Evolutionary conservation across 64 coral and sea anemone genomes (phyloP).

Genomic region (Montipora foliosa): DNA sequence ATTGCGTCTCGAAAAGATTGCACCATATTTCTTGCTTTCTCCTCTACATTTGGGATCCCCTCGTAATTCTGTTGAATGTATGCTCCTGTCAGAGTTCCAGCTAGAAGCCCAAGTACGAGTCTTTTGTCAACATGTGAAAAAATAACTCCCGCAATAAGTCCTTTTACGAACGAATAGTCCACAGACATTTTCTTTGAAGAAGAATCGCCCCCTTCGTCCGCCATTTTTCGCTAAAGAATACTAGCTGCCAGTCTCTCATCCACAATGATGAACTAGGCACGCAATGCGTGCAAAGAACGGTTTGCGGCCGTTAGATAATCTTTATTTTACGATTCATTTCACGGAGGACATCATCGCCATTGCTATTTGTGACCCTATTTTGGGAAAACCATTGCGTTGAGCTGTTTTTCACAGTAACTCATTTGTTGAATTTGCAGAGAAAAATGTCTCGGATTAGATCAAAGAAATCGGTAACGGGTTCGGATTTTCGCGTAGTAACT

Average conservation of each 20-base stretch:
- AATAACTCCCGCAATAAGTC: constrained; percentile 83
- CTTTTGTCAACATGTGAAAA: constrained; percentile 95
- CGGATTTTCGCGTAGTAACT: no score
- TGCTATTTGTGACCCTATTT: no score
- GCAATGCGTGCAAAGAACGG: not conserved
- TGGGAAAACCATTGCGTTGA: no score
- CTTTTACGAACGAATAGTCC: constrained; percentile 80
- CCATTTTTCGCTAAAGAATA: constrained; percentile 45
- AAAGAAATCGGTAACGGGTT: no score
- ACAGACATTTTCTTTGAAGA: constrained; percentile 60
- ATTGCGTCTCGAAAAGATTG: constrained; percentile 33
- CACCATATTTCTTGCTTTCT: constrained; percentile 33
- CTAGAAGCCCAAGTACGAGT: constrained; percentile 72
- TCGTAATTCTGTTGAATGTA: constrained; percentile 91
- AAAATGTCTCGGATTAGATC: no score
- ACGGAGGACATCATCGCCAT: no score
- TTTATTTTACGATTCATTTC: no score
- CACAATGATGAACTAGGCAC: not conserved
- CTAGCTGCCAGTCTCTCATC: not conserved
- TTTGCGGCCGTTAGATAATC: no score
- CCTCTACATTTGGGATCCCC: constrained; percentile 81
- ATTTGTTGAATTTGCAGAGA: no score
- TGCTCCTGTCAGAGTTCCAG: constrained; percentile 79
- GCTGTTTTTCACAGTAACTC: no score
- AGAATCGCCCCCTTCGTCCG: constrained; percentile 19